These are phyloP conservation scores for Balaenoptera acutorostrata DNA, from an alignment of 2,113 vertebrate genomes.

Conservation along the genomic window DNA sequence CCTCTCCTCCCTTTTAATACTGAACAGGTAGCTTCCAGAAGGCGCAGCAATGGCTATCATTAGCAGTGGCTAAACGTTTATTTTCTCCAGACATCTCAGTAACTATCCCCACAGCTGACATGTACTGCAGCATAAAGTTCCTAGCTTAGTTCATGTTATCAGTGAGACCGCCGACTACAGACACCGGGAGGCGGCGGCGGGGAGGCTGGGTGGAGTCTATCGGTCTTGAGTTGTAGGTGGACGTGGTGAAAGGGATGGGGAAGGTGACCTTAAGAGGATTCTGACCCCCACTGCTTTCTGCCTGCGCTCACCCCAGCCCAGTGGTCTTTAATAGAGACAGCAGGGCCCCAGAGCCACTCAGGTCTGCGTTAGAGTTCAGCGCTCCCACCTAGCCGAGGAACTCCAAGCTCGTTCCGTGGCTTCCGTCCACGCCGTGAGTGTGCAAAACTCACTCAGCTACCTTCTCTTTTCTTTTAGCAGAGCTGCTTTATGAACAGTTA, in stretches of 20 bases:
- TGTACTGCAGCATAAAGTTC: not conserved
- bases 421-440: too few relatives aligned
- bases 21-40: not conserved
- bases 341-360: not conserved
- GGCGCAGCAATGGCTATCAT: not conserved
- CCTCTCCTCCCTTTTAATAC: not conserved
- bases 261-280: not conserved
- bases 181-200: fast-evolving
- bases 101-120: not conserved
- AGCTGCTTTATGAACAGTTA: not conserved
- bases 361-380: not conserved
- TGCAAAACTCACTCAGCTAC: not conserved
- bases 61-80: not conserved
- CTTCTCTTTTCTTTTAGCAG: not conserved
- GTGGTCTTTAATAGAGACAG: not conserved
- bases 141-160: fast-evolving
- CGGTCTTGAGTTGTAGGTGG: not conserved
- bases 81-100: not conserved
- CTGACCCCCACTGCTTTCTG: not conserved
- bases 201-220: fast-evolving
- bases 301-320: not conserved
- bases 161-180: not conserved
- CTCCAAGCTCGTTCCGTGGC: not conserved
- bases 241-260: fast-evolving
- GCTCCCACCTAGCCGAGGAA: not conserved